These are phyloP conservation scores for Nothobranchius kuhntae DNA, from an alignment of 2,113 vertebrate genomes.

Conservation along the genomic window DNA sequence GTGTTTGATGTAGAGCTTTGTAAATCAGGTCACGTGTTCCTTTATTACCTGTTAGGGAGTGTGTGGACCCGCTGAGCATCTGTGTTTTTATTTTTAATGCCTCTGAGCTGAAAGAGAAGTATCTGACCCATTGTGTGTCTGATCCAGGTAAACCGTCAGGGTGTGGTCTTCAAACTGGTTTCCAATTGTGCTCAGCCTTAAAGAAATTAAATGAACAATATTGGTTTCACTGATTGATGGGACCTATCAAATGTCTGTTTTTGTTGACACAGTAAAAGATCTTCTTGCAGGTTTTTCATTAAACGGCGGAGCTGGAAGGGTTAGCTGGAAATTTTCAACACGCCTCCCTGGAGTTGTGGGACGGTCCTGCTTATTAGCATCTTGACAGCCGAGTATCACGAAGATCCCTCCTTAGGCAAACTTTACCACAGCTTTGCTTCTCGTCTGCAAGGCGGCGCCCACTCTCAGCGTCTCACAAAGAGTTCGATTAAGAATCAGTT, in stretches of 20 bases:
- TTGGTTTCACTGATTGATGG: conserved; percentile 9
- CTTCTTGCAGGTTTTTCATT: neutral
- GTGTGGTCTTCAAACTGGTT: conserved; percentile 65
- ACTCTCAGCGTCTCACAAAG: neutral
- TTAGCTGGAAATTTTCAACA: neutral
- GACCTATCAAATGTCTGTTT: conserved; percentile 14
- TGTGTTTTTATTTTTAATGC: conserved; percentile 4
- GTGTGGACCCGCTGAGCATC: conserved; percentile 6
- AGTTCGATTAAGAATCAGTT: neutral
- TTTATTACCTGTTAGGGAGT: conserved; percentile 26
- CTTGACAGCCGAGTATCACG: conserved; percentile 15
- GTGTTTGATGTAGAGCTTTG: too few relatives aligned
- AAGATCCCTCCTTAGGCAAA: conserved; percentile 65
- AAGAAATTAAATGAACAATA: neutral
- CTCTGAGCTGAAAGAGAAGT: conserved; percentile 6
- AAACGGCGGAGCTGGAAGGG: neutral
- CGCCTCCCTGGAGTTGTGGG: neutral
- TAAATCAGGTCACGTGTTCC: neutral
- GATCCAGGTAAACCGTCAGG: conserved; percentile 38
- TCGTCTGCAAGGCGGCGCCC: conserved; percentile 19
- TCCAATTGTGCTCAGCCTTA: conserved; percentile 33
- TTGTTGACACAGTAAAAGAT: conserved; percentile 8
- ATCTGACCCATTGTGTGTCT: conserved; percentile 29
- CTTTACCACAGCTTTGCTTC: conserved; percentile 33
- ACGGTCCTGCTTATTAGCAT: conserved; percentile 11